Evolutionary conservation across 2,113 vertebrate genomes (phyloP), one percentile per base, ranked within the genome.

Genomic region (Marcusenius ussheri): DNA sequence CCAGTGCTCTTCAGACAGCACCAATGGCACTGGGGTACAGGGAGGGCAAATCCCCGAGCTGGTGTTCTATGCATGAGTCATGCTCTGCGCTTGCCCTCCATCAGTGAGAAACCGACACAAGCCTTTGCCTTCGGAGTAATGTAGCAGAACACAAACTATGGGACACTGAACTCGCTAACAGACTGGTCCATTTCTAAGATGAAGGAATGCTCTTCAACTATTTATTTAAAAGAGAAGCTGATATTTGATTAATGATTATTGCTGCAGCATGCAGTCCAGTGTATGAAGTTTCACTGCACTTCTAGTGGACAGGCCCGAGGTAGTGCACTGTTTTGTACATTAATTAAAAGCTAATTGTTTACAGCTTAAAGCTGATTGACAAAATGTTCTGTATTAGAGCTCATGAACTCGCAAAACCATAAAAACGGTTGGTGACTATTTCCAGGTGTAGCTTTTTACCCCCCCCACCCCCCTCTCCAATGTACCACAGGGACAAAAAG

Each of bases 1-100:
- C 94, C 98, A 99, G 95, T 99, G 98, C 91, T 99, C 98, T 49
- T 99, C 98, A 0, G 98, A 99, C 95, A 99, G 98, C 94, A 99
- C 98, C 90, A 99, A 99, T 0, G 98, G 98, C 35, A 99, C 98
- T 0, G 98, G 98, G 7, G 98, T 99, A n/a, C 98, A 99, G 95
- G 98, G 98, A 8, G 98, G 98, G 70, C 98, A 99, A 92, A 99
- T 99, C 94, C 98, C 98, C 0, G 98, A 99, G 94, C 98, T 99
- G 17, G 97, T 99, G 93, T 99, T 99, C 95, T 99, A 99, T 24
- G 97, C 97, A 90, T 99, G 94, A 98, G 89, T 77, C 89, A 11
- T 42, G 35, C 35, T 39, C 15, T 80, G 17, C 10, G 27, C 62
- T 6, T 88, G 92, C 89, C 83, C 94, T 94, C 94, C 91, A 93